Evolutionary conservation across 2,797 vertebrate genomes (phyloP).

Genomic region (Moxostoma hubbsi): DNA sequence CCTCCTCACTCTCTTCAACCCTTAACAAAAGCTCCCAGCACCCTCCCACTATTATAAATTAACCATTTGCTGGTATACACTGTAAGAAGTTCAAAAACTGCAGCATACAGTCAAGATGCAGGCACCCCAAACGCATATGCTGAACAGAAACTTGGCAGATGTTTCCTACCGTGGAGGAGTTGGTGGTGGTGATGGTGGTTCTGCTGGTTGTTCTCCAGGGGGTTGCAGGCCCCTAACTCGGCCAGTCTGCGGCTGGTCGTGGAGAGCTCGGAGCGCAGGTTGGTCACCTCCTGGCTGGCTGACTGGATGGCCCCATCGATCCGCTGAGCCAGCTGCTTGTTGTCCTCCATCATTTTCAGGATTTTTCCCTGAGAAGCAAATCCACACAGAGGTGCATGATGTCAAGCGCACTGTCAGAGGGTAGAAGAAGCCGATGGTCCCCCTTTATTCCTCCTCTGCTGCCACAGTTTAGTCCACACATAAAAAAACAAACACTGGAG

Average conservation of each 20-base stretch:
- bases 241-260: conserved; percentile 90
- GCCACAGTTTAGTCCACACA: conserved; percentile 44
- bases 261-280: conserved; percentile 90
- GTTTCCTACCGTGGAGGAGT: conserved; percentile 66
- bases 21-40: conserved; percentile 23
- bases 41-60: conserved; percentile 23
- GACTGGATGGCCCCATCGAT: conserved; percentile 94
- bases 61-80: conserved; percentile 21
- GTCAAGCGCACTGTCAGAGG: conserved; percentile 76
- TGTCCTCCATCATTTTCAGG: conserved; percentile 96
- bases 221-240: conserved; percentile 82
- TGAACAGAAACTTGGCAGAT: not conserved
- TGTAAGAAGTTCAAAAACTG: conserved; percentile 32
- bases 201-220: conserved; percentile 84
- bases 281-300: conserved; percentile 94
- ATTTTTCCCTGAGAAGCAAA: conserved; percentile 90
- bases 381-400: conserved; percentile 86
- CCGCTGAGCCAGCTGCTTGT: conserved; percentile 92
- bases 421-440: conserved; percentile 55
- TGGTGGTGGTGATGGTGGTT: conserved; percentile 79
- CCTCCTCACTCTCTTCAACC: conserved; percentile 19
- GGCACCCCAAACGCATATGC: not conserved
- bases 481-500: conserved; percentile 37
- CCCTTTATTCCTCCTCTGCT: conserved; percentile 56
- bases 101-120: not conserved